phyloP scores from a whole-genome alignment of 2,888 invertebrate genomes.

The Oligia fasciuncula region DNA sequence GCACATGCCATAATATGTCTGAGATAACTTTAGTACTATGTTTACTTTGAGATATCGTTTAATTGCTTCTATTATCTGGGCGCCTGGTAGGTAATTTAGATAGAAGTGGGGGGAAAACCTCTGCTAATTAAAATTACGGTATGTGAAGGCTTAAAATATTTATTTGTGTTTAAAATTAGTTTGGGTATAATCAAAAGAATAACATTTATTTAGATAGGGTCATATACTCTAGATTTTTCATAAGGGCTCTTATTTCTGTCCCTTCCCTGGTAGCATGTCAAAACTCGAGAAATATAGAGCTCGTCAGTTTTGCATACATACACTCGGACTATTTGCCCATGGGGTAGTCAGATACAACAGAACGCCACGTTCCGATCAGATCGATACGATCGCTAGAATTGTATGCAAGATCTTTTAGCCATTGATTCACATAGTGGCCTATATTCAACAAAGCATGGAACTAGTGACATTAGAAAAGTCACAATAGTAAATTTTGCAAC shows the following conservation, averaged over 20 bases:
- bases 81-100: conserved; percentile 47
- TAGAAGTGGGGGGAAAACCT: conserved; percentile 46
- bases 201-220: conserved; percentile 3
- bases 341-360: too few relatives aligned
- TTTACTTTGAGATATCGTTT: conserved; percentile 26
- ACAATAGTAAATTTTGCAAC: background rate
- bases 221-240: too few relatives aligned
- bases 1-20: conserved; percentile 16
- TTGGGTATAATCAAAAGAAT: conserved; percentile 20
- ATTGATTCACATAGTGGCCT: background rate
- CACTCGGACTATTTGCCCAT: too few relatives aligned
- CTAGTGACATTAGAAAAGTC: background rate
- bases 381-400: too few relatives aligned
- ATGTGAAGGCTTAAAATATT: conserved; percentile 10
- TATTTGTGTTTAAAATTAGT: conserved; percentile 19
- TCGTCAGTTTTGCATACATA: too few relatives aligned
- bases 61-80: conserved; percentile 49
- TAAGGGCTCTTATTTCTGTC: too few relatives aligned
- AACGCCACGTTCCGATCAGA: too few relatives aligned
- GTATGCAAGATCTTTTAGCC: background rate
- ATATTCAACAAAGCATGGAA: background rate
- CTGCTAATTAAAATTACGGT: conserved; percentile 27
- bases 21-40: conserved; percentile 41
- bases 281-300: too few relatives aligned
- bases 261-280: too few relatives aligned